Conservation (phyloP, 2,113 vertebrate species). For the Prinia subflava region DNA sequence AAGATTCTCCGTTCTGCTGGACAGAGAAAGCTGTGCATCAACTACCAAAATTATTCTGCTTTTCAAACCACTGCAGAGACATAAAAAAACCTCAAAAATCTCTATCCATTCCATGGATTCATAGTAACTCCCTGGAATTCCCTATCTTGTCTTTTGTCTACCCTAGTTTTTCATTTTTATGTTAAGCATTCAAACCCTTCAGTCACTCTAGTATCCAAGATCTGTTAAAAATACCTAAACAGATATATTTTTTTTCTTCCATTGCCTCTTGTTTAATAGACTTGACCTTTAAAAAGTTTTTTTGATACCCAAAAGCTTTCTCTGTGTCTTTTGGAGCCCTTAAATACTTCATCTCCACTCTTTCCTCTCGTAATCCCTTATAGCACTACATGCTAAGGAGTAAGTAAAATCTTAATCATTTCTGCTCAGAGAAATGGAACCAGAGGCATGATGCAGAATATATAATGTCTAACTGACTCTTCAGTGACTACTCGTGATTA, state of each 20-base stretch:
- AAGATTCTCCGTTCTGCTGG: background rate
- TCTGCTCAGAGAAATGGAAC: background rate
- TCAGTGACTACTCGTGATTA: background rate
- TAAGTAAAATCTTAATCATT: background rate
- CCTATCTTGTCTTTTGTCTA: background rate
- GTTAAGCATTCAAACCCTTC: background rate
- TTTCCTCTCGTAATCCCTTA: background rate
- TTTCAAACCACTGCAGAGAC: background rate
- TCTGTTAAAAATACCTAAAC: background rate
- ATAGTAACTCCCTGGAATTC: background rate
- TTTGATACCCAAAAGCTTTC: background rate
- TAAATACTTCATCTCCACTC: background rate
- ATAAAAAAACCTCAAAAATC: background rate
- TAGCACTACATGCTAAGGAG: background rate
- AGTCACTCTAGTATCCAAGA: background rate
- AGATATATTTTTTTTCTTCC: background rate
- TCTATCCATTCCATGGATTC: background rate
- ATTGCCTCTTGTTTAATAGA: background rate
- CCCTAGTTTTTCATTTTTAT: background rate
- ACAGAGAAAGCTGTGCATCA: background rate
- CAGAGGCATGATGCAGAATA: background rate
- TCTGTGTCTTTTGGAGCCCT: background rate
- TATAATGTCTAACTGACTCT: background rate
- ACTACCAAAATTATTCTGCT: background rate
- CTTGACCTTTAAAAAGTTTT: background rate